Evolutionary conservation across 2,888 invertebrate genomes (phyloP).

Genomic region (Lasiommata megera): DNA sequence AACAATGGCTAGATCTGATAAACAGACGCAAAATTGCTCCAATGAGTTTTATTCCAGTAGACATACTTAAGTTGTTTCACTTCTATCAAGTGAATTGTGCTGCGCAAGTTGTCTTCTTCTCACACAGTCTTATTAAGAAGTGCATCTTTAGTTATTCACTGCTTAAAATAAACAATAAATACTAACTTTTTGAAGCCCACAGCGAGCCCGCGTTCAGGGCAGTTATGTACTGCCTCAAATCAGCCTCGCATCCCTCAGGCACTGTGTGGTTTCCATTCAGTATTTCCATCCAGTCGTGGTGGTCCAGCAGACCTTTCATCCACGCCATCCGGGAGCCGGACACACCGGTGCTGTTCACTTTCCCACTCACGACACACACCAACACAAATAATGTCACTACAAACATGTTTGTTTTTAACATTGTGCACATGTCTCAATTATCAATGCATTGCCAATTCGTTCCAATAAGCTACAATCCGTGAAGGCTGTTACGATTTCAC

Average conservation of each 20-base stretch:
- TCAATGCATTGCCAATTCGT: slow-evolving; percentile 31
- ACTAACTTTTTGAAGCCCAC: slow-evolving; percentile 92
- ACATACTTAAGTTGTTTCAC: too few relatives aligned
- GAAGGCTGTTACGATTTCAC: slow-evolving; percentile 32
- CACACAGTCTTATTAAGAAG: too few relatives aligned
- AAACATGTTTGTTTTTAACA: slow-evolving; percentile 45
- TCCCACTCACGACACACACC: slow-evolving; percentile 67
- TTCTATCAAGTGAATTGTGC: too few relatives aligned
- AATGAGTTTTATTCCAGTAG: too few relatives aligned
- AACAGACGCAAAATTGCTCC: too few relatives aligned
- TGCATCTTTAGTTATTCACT: too few relatives aligned
- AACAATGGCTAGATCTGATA: too few relatives aligned
- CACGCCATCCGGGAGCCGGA: slow-evolving; percentile 80
- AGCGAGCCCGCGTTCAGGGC: slow-evolving; percentile 84
- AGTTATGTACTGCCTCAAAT: slow-evolving; percentile 78
- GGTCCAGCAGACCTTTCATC: slow-evolving; percentile 84
- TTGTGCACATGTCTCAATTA: slow-evolving; percentile 29
- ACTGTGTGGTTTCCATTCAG: slow-evolving; percentile 70
- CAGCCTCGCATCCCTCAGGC: slow-evolving; percentile 70
- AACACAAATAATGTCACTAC: slow-evolving; percentile 57
- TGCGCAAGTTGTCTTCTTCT: too few relatives aligned
- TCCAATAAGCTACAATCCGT: slow-evolving; percentile 28
- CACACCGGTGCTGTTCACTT: slow-evolving; percentile 51
- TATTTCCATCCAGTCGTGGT: slow-evolving; percentile 78
- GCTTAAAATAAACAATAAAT: background rate